Evolutionary conservation across 2,113 vertebrate species (phyloP), one percentile per base, ranked within the genome.

Genomic region (Carassius carassius): DNA sequence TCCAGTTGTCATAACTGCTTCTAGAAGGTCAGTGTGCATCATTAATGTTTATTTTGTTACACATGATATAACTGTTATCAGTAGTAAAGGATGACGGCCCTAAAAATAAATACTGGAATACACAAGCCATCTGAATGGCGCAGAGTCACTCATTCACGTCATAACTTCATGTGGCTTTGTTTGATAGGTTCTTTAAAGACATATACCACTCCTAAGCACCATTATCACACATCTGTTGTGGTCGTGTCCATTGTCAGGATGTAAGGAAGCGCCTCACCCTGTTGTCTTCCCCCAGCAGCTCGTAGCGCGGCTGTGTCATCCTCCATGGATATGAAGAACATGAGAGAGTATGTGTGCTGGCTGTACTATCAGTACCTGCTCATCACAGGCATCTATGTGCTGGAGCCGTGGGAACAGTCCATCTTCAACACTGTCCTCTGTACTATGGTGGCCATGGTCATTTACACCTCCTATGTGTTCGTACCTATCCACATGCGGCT

Each of bases 301-400:
- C 14, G 10, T 19, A 77, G 51, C 4, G 2, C 81, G 69, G 65
- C 83, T 85, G 81, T 87, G 91, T 81, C 3, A 9, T 49, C 44
- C 60, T 8, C 23, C 41, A 98, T 98, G 97, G 96, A 94, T 86
- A 88, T 98, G 85, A 97, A 95, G 91, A 93, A 89, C 25, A 91
- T 97, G 84, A 95, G 94, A 91, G 97, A 99, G 74, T 97, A 96
- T 85, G 81, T 99, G 69, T 93, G 95, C 82, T 99, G 98, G 98
- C 94, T 99, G 14, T 98, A 99, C 95, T 99, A 95, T 91, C 98
- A 99, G 91, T 99, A 99, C 92, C 95, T 96, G n/a, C 96, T 99
- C 87, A 94, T 99, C 88, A 99, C 96, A 0, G 97, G 97, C 91
- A 97, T 97, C 92, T 97, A 98, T 0, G 97, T 98, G 86, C 90